phyloP scores from a whole-genome alignment of 2,797 vertebrate genomes.

The Anniella stebbinsi region DNA sequence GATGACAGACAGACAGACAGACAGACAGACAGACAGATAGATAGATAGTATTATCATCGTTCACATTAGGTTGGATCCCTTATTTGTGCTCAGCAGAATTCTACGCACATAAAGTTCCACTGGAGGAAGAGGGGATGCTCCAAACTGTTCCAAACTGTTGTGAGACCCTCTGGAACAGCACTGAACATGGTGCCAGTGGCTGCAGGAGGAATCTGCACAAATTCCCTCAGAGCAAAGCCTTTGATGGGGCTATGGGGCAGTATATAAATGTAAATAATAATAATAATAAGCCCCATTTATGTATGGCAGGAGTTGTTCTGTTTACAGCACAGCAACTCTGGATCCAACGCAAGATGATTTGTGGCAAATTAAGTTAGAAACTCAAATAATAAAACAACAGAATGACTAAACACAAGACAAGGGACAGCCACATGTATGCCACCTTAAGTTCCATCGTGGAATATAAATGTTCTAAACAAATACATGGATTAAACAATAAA shows the following conservation, averaged over 20 bases:
- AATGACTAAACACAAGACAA: neutral
- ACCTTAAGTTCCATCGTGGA: too few relatives aligned
- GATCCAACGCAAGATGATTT: neutral
- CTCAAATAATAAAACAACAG: neutral
- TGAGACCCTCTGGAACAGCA: neutral
- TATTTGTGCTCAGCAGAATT: neutral
- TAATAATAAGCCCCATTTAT: too few relatives aligned
- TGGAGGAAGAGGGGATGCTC: neutral
- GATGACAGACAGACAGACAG: too few relatives aligned
- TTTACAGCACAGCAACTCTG: neutral
- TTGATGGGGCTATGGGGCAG: too few relatives aligned
- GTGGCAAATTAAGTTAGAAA: neutral
- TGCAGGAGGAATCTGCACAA: neutral
- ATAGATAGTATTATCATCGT: neutral
- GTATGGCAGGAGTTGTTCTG: too few relatives aligned
- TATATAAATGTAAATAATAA: too few relatives aligned
- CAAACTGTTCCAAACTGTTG: neutral
- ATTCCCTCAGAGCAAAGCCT: too few relatives aligned
- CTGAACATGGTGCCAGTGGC: neutral
- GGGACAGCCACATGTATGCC: too few relatives aligned
- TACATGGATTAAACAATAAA: neutral
- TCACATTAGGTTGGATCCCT: neutral
- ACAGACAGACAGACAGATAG: too few relatives aligned
- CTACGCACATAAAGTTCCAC: neutral
- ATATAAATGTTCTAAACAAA: too few relatives aligned